Evolutionary conservation across 2,888 invertebrate genomes (phyloP), one percentile per base, ranked within the genome.

Genomic region (Saturnia japonica): DNA sequence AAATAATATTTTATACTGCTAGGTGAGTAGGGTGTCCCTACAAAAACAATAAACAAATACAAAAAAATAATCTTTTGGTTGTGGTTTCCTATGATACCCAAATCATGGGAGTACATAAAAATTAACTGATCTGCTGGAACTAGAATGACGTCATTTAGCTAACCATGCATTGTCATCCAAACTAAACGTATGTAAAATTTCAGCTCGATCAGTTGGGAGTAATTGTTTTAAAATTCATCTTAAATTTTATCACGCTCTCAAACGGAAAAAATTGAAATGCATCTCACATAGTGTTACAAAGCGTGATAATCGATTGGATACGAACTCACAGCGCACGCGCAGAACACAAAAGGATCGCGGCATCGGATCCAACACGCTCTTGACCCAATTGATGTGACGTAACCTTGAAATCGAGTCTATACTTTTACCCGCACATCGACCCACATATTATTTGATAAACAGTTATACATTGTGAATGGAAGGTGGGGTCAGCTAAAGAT

Each of bases 311-410:
- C 75, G 71, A 84, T 85, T 84, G 74, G 81, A 75, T 72, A 72
- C 76, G 74, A 70, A 71, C 68, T 40, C 64, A 40, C 62, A 70
- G 70, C 69, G 70, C 68, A 69, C 72, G 43, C 71, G 76, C 68
- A 79, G 78, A 79, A 74, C 77, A 83, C 82, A 82, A 82, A 79
- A 80, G 77, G 79, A 81, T 80, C 73, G 74, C 72, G 73, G 74
- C 73, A 68, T 70, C 79, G 79, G 79, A 82, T 82, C 78, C 76
- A 75, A 76, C 40, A 70, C 76, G 81, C 78, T 84, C 85, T 86
- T 86, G 84, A 86, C 87, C 84, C 76, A 82, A 77, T 80, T 87
- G 75, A 19, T 64, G 47, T 78, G 77, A 82, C 79, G 80, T 78
- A 81, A 85, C 78, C 82, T 81, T 78, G 80, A 73, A 72, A 72